Evolutionary conservation across 2,113 vertebrate genomes (phyloP).

Genomic region (Uropsilus gracilis): DNA sequence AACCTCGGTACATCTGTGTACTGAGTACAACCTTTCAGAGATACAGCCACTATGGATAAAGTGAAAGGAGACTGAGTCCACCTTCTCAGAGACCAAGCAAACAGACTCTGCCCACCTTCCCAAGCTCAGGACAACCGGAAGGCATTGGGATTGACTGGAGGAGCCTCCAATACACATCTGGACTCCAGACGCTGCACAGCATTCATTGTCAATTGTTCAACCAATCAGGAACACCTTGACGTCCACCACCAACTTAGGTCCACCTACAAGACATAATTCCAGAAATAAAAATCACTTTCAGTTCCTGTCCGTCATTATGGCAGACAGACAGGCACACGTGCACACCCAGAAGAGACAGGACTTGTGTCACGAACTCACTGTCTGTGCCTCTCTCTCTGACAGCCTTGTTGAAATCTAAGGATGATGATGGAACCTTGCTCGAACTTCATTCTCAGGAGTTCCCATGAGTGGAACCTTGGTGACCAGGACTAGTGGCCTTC

Average conservation of each 20-base stretch:
- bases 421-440: background rate
- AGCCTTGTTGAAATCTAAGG: background rate
- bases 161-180: background rate
- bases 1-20: background rate
- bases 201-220: background rate
- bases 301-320: background rate
- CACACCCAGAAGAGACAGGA: background rate
- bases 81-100: background rate
- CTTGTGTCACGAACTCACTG: background rate
- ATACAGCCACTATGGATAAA: background rate
- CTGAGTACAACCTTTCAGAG: background rate
- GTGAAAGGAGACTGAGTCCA: background rate
- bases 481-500: no score
- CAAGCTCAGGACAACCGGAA: accelerated
- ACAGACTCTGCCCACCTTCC: accelerated
- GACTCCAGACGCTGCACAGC: background rate
- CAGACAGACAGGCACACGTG: background rate
- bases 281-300: background rate
- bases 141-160: background rate
- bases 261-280: background rate
- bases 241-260: background rate
- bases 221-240: background rate
- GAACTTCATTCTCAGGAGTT: no score
- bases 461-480: background rate
- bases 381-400: background rate